Base-by-base conservation (phyloP, 2,888 invertebrate species). In the Hyalella azteca region DNA sequence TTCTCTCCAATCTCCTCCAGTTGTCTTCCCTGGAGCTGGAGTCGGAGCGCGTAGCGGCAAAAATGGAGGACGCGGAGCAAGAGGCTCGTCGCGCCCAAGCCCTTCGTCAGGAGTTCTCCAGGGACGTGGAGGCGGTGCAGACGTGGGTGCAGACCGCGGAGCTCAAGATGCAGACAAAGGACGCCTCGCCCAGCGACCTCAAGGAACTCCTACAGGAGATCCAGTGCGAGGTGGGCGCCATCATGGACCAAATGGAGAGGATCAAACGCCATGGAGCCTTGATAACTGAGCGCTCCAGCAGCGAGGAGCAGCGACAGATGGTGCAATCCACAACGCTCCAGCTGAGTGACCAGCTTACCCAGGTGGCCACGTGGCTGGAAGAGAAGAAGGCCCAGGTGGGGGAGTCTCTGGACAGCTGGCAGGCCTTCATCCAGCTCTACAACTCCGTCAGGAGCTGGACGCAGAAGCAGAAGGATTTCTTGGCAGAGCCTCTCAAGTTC, bases 371-470 rank as follows among this genome's bases (percentile, higher is more conserved):
- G 41, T 81, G 81, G 81, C 60, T 82, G 50, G 84, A 84, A 49
- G 81, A 84, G 39, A 81, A 84, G 79, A 84, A 84, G 40, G 80
- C 80, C 2, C 84, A 89, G 88, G 93, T 95, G 49, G 94, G 93
- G 78, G 95, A 95, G 87, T 93, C 94, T 82, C 90, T 96, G 86
- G 96, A 96, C 87, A 94, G 95, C 39, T 95, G 95, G 91, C 93
- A 94, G 85, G 90, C 94, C 81, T 96, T 96, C 91, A 91, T 95
- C 86, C 91, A 93, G 81, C 90, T 96, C 84, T 92, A 95, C 86
- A 93, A 94, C 87, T 91, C 93, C 85, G 94, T 96, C 73, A 92
- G 93, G 88, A 89, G 91, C 80, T 96, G 96, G 96, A 93, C 93
- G 50, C 91, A 92, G 84, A 95, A 95, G 86, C 95, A 95, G 88